Evolutionary conservation across 1,140 invertebrate species (phyloP).

Genomic region (Hylaeus volcanicus): DNA sequence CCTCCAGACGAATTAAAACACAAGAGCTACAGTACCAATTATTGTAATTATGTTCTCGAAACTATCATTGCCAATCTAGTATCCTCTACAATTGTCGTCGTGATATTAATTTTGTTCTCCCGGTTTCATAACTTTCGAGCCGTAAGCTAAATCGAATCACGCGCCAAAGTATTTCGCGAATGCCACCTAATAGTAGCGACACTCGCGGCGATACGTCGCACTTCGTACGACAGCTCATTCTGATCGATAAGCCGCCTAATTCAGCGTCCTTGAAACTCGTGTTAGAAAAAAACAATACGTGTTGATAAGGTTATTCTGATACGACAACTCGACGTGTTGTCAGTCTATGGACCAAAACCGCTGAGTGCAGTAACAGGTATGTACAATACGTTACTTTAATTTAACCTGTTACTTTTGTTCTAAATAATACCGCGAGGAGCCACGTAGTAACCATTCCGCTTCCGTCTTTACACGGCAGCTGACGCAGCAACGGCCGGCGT

Average conservation of each 20-base stretch:
- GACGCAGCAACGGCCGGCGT: no score
- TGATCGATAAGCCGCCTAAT: background rate
- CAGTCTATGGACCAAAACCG: background rate
- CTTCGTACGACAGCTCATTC: background rate
- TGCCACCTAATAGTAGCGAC: background rate
- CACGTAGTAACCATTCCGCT: background rate
- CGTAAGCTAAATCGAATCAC: no score
- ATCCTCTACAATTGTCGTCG: no score
- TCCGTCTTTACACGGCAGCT: no score
- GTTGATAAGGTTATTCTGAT: slow-evolving; percentile 48
- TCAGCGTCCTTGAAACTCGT: background rate
- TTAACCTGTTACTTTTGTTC: background rate
- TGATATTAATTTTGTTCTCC: no score
- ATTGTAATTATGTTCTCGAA: no score
- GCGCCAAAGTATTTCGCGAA: background rate
- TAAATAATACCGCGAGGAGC: background rate
- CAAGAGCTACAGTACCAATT: no score
- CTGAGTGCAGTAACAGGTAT: slow-evolving; percentile 30
- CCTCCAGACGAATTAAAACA: no score
- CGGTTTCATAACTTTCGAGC: no score
- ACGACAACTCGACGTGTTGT: slow-evolving; percentile 34
- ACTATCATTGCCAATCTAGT: no score
- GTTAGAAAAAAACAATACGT: background rate
- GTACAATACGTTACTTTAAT: background rate
- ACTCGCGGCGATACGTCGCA: background rate